These are phyloP conservation scores for Serinus canaria DNA, from an alignment of 2,113 vertebrate species.

Conservation along the genomic window DNA sequence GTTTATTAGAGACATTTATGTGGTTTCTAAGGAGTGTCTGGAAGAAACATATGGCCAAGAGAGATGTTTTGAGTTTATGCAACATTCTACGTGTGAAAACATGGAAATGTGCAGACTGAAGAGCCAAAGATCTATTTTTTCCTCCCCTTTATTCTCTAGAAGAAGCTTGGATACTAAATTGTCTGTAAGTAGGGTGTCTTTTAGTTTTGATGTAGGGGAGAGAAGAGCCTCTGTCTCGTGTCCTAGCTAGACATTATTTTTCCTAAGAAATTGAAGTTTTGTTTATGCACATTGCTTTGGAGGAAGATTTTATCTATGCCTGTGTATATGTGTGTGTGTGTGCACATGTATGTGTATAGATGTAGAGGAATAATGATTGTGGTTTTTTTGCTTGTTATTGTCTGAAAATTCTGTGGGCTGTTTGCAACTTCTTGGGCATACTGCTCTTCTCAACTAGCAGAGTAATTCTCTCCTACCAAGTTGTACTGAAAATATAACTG, in stretches of 20 bases:
- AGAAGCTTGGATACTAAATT: neutral
- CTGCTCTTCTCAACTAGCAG: neutral
- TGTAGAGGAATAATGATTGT: neutral
- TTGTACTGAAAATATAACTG: neutral
- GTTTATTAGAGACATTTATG: neutral
- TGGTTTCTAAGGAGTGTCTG: neutral
- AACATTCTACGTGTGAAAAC: neutral
- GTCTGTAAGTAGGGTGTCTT: neutral
- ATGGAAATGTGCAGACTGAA: neutral
- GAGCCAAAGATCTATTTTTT: neutral
- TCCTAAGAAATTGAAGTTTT: neutral
- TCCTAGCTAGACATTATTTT: neutral
- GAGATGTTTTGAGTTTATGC: neutral
- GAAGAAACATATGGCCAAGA: neutral
- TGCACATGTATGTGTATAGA: neutral
- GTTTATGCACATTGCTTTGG: neutral
- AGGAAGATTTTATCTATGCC: neutral
- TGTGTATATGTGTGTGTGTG: neutral
- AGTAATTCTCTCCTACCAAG: neutral
- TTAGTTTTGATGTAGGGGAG: neutral
- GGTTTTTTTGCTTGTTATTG: neutral
- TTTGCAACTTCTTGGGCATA: neutral
- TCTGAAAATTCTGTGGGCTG: neutral
- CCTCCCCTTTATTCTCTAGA: neutral
- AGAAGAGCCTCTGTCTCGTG: neutral